phyloP scores from a whole-genome alignment of 2,113 vertebrate genomes.

The Corapipo altera region DNA sequence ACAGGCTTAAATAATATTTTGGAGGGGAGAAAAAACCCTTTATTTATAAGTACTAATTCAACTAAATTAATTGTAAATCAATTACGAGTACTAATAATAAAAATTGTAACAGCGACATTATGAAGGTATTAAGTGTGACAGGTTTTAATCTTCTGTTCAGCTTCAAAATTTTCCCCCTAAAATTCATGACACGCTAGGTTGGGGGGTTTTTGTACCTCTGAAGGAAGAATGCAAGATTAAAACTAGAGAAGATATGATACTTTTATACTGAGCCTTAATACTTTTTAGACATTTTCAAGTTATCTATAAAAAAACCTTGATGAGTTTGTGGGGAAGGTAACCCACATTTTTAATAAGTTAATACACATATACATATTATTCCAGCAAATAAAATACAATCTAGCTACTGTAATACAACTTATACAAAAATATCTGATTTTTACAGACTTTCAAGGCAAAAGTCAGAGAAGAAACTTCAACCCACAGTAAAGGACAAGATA shows the following conservation, averaged over 20 bases:
- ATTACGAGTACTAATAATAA: neutral
- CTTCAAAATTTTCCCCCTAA: neutral
- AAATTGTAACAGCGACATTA: neutral
- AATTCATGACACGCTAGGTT: neutral
- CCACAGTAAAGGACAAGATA: neutral
- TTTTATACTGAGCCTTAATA: neutral
- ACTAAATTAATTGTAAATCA: neutral
- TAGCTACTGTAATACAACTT: neutral
- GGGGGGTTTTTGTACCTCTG: neutral
- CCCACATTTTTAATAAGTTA: neutral
- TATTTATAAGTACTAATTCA: neutral
- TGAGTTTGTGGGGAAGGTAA: neutral
- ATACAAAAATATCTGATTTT: neutral
- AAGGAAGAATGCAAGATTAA: neutral
- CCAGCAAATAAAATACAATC: neutral
- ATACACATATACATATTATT: neutral
- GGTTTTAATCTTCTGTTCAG: neutral
- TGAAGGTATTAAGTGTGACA: neutral
- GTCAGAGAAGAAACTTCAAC: neutral
- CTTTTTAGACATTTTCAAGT: neutral
- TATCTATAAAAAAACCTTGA: neutral
- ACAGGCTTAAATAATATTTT: neutral
- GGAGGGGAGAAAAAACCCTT: rapidly evolving
- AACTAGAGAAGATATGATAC: neutral
- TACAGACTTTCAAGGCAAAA: neutral